These are phyloP conservation scores for Tragelaphus oryx DNA, from an alignment of 2,797 vertebrate genomes.

Conservation along the genomic window DNA sequence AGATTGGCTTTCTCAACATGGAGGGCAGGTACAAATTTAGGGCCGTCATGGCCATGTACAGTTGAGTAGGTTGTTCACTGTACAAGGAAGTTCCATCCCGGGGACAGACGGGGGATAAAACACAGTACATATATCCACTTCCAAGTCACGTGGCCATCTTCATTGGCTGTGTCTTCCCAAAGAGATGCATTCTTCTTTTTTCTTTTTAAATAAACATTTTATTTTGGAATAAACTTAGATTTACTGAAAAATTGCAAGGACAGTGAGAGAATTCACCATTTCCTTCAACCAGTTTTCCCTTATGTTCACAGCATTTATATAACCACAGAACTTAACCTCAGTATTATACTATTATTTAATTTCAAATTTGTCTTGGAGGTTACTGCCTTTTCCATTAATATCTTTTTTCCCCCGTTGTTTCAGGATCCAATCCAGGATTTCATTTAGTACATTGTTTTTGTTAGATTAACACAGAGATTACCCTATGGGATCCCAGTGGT, in stretches of 20 bases:
- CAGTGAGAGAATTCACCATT: background rate
- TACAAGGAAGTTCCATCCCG: rapidly evolving
- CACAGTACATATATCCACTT: rapidly evolving
- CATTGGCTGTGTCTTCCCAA: background rate
- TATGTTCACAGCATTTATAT: background rate
- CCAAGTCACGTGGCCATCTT: background rate
- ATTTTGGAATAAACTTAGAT: background rate
- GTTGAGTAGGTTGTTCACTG: background rate
- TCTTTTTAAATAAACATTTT: background rate
- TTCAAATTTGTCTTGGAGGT: background rate
- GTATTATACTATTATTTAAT: background rate
- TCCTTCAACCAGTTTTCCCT: background rate
- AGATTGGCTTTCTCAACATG: background rate
- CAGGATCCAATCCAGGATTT: background rate
- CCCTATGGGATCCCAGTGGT: rapidly evolving
- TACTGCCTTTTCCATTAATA: background rate
- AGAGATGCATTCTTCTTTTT: background rate
- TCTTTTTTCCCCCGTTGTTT: background rate
- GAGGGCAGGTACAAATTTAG: background rate
- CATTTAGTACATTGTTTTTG: too few species aligned
- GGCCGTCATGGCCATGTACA: rapidly evolving
- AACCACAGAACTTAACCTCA: background rate
- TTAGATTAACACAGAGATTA: background rate
- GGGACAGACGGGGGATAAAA: rapidly evolving
- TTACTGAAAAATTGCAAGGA: background rate